Percentiles rank a stretch among this genome's conserved stretches.
Evolutionary conservation across 2,113 vertebrate species (phyloP).

Genomic region (Salvelinus sp.): DNA sequence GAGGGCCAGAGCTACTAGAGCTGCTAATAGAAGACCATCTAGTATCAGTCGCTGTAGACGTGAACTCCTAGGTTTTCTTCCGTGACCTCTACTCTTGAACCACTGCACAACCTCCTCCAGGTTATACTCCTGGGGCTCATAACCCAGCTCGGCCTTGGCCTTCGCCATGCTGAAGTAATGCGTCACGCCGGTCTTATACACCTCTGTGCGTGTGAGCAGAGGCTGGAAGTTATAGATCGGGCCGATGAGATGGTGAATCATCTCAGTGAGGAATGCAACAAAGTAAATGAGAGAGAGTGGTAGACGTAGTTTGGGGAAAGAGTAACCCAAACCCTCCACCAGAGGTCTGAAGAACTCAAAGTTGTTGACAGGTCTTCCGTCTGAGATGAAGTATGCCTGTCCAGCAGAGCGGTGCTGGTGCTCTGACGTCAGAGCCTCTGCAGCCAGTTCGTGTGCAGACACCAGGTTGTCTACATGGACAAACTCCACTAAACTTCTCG

Average conservation of each 20-base stretch:
- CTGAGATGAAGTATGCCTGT: conserved; percentile 94
- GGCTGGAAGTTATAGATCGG: conserved; percentile 90
- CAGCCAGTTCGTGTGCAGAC: conserved; percentile 84
- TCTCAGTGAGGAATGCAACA: conserved; percentile 87
- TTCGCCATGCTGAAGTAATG: conserved; percentile 93
- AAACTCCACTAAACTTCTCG: conserved; percentile 87
- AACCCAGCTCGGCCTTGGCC: conserved; percentile 83
- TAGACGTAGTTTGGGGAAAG: conserved; percentile 82
- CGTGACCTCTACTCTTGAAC: conserved; percentile 82
- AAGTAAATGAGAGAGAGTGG: conserved; percentile 84
- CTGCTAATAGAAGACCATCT: conserved; percentile 64
- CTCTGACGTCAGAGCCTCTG: conserved; percentile 73
- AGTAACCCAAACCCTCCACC: conserved; percentile 90
- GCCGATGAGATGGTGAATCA: conserved; percentile 77
- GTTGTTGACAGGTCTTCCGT: conserved; percentile 88
- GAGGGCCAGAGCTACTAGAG: conserved; percentile 64
- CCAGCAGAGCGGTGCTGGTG: conserved; percentile 79
- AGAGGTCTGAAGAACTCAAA: conserved; percentile 93
- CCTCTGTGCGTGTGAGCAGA: conserved; percentile 89
- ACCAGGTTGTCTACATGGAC: conserved; percentile 93
- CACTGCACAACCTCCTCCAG: conserved; percentile 86
- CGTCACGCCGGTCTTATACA: conserved; percentile 92
- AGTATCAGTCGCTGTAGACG: conserved; percentile 47
- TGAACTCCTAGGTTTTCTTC: conserved; percentile 52
- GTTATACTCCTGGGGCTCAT: conserved; percentile 76